These are phyloP conservation scores for Chrysina gloriosa DNA, from an alignment of 2,888 invertebrate species.

Conservation along the genomic window DNA sequence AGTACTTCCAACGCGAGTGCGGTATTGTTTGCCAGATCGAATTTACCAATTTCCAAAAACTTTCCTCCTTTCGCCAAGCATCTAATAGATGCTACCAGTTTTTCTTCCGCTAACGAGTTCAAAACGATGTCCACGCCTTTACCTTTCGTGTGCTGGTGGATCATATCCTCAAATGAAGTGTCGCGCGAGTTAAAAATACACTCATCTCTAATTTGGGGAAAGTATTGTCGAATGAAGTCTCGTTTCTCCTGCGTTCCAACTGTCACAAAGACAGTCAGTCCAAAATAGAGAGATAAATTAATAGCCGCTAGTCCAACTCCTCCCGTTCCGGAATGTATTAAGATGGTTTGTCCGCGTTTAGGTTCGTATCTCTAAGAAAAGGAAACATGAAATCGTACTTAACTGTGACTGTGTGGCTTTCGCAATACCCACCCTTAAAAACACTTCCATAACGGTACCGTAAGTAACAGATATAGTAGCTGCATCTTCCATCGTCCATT, in stretches of 20 bases:
- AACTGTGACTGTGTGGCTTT: not conserved
- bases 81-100: constrained; percentile 77
- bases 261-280: constrained; percentile 77
- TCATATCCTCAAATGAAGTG: constrained; percentile 86
- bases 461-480: constrained; percentile 83
- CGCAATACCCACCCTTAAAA: constrained; percentile 62
- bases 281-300: constrained; percentile 73
- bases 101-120: constrained; percentile 92
- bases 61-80: constrained; percentile 72
- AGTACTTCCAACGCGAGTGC: constrained; percentile 70
- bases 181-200: constrained; percentile 91
- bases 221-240: constrained; percentile 70
- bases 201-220: constrained; percentile 66
- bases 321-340: constrained; percentile 74
- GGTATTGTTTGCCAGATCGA: constrained; percentile 77
- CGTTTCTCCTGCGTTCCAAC: constrained; percentile 75
- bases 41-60: constrained; percentile 89
- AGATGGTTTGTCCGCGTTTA: constrained; percentile 60
- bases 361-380: not conserved
- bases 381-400: not conserved
- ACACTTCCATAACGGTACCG: constrained; percentile 66
- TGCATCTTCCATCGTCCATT: constrained; percentile 80
- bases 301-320: constrained; percentile 86
- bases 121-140: constrained; percentile 90
- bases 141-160: constrained; percentile 83